These are phyloP conservation scores for Elanoides forficatus DNA, from an alignment of 2,113 vertebrate species.

Conservation along the genomic window DNA sequence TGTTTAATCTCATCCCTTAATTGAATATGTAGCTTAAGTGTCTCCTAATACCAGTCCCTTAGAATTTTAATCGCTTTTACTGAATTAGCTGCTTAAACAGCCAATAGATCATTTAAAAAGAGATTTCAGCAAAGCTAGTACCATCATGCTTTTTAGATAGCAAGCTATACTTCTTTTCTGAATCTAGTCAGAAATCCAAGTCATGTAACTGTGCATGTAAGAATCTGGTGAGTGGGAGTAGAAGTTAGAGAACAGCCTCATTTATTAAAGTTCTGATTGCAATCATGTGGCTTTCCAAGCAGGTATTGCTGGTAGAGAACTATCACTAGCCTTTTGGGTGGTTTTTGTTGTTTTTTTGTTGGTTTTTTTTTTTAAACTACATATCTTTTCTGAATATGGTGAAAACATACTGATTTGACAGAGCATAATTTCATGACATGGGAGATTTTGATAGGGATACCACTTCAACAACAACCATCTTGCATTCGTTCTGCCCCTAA, in stretches of 20 bases:
- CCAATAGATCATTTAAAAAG: not conserved
- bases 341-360: too few species aligned
- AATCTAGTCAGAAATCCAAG: not conserved
- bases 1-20: not conserved
- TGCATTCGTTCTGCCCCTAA: not conserved
- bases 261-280: not conserved
- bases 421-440: accelerated
- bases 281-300: not conserved
- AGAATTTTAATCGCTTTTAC: not conserved
- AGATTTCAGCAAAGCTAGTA: not conserved
- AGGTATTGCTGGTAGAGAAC: not conserved
- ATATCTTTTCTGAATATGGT: not conserved
- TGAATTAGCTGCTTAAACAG: not conserved
- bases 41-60: not conserved
- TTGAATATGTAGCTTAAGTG: not conserved
- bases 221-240: not conserved
- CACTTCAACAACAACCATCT: not conserved
- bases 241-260: not conserved
- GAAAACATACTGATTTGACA: not conserved
- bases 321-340: not conserved
- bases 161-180: not conserved
- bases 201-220: not conserved
- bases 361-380: not conserved
- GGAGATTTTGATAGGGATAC: not conserved
- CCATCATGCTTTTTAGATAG: not conserved